Conservation (phyloP, 2,888 invertebrate genomes). For the Amphipyra tragopoginis region DNA sequence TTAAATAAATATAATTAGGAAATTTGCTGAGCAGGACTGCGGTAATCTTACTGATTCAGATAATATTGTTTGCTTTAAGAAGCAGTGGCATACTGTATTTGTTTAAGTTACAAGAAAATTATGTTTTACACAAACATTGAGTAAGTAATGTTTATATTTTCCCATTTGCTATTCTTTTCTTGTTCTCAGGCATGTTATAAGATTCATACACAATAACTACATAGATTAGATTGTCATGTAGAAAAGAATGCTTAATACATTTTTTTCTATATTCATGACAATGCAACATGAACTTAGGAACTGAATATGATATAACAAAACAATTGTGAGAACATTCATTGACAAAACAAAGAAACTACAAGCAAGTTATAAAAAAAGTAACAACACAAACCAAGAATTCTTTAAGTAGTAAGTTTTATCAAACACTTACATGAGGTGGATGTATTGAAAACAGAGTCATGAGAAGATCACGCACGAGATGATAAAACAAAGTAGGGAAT, state of each 20-base stretch:
- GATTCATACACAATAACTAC: no score
- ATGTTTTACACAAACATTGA: no score
- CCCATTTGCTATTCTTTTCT: no score
- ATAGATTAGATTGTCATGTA: background rate
- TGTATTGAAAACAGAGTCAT: conserved; percentile 4
- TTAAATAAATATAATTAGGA: conserved; percentile 14
- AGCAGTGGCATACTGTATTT: conserved; percentile 1
- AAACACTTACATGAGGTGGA: conserved; percentile 37
- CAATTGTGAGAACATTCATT: conserved; percentile 36
- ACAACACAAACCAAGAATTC: conserved; percentile 1
- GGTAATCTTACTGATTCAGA: conserved; percentile 22
- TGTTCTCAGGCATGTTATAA: no score
- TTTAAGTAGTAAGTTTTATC: conserved; percentile 12
- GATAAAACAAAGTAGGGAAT: conserved; percentile 9
- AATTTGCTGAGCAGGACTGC: conserved; percentile 16
- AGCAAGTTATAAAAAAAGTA: background rate
- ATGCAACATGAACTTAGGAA: conserved; percentile 23
- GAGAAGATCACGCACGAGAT: conserved; percentile 9
- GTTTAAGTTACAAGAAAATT: background rate
- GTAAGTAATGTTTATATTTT: no score
- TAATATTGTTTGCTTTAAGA: conserved; percentile 15
- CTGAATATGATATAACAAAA: conserved; percentile 27
- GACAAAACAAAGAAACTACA: conserved; percentile 18
- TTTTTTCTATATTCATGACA: conserved; percentile 15
- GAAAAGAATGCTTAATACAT: conserved; percentile 1